phyloP scores from a whole-genome alignment of 2,797 vertebrate species.

The Cyprinella venusta region DNA sequence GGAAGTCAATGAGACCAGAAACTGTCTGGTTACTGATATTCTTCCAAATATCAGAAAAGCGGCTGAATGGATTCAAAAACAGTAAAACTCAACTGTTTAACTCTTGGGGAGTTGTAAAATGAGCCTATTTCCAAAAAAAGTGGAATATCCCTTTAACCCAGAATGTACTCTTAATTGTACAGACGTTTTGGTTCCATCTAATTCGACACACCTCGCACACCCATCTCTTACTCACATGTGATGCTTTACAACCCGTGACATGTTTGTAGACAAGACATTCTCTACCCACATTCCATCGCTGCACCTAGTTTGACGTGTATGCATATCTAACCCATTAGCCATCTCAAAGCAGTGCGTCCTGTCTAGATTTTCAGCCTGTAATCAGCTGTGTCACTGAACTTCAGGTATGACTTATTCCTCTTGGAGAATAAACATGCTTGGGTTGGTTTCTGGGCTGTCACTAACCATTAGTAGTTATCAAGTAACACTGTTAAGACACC shows the following conservation, averaged over 20 bases:
- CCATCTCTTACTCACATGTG: constrained; percentile 27
- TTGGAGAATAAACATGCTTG: background rate
- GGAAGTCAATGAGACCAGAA: too few relatives aligned
- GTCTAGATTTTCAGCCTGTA: background rate
- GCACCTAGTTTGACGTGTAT: constrained; percentile 9
- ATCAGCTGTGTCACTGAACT: background rate
- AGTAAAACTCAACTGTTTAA: too few relatives aligned
- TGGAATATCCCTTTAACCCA: too few relatives aligned
- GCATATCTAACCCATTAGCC: constrained; percentile 19
- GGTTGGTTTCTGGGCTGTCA: constrained; percentile 40
- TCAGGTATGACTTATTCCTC: background rate
- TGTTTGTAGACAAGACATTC: constrained; percentile 21
- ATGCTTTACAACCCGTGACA: background rate
- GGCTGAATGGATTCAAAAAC: too few relatives aligned
- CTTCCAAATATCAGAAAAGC: too few relatives aligned
- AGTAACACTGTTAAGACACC: constrained; percentile 28
- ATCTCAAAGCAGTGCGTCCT: background rate
- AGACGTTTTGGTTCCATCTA: background rate
- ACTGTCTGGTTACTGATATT: too few relatives aligned
- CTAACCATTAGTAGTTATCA: constrained; percentile 28
- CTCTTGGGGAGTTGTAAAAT: too few relatives aligned
- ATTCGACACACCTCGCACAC: background rate
- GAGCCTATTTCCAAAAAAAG: too few relatives aligned
- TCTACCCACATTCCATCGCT: constrained; percentile 36
- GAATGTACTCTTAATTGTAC: background rate